Evolutionary conservation across 2,113 vertebrate genomes (phyloP).

Genomic region (Prunella himalayana): DNA sequence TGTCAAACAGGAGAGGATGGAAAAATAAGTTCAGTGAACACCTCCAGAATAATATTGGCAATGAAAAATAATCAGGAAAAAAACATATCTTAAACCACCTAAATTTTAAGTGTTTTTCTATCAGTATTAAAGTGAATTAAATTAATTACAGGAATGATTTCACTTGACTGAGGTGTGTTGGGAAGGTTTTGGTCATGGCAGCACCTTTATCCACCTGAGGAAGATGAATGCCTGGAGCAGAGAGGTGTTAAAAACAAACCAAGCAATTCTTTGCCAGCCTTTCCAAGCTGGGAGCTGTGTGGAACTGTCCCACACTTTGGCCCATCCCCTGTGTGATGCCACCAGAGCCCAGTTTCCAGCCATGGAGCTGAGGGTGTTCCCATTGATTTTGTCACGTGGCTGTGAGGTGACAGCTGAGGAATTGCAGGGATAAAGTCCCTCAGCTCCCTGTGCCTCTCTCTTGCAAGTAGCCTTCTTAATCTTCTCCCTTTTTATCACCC

Average conservation of each 20-base stretch:
- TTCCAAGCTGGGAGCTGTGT: background rate
- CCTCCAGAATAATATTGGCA: background rate
- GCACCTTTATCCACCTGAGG: background rate
- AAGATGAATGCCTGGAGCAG: background rate
- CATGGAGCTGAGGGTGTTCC: background rate
- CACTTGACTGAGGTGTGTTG: background rate
- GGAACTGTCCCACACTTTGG: background rate
- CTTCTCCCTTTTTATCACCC: conserved; percentile 25
- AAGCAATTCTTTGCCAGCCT: background rate
- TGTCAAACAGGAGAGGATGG: background rate
- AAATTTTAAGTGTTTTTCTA: background rate
- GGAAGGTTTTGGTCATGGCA: background rate
- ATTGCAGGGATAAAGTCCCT: conserved; percentile 5
- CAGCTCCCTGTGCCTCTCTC: background rate
- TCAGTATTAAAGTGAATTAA: background rate
- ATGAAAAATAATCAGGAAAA: background rate
- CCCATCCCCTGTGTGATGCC: background rate
- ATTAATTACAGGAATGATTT: background rate
- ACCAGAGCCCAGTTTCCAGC: background rate
- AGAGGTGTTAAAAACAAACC: background rate
- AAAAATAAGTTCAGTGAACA: background rate
- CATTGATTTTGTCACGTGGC: conserved; percentile 25
- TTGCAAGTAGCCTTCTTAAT: conserved; percentile 27
- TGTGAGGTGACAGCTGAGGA: conserved; percentile 32
- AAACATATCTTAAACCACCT: background rate